Evolutionary conservation across 2,797 vertebrate genomes (phyloP), one percentile per base, ranked within the genome.

Genomic region (Enteromius mattozi): DNA sequence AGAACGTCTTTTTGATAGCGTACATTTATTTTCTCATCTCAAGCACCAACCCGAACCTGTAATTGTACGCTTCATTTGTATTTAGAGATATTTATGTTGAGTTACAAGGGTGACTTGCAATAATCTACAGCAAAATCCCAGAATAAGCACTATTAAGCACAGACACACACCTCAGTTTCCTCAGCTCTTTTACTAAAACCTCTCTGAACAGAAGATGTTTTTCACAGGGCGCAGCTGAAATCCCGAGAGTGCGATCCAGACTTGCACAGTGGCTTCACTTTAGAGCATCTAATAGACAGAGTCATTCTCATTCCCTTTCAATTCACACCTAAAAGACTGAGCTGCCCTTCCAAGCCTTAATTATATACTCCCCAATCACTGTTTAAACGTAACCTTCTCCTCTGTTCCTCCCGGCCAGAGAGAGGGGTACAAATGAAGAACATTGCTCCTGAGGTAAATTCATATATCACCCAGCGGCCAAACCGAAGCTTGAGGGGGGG

Each of bases 241-340:
- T 82, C 86, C 82, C 83, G 63, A 79, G 82, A 89, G 87, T 85
- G 83, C 68, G 81, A 90, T 89, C 76, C 63, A 89, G 85, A 84
- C 87, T 88, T 90, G 88, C 84, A 87, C 86, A 37, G 80, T 88
- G 87, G 89, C 92, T 91, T 91, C 89, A 91, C 92, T 91, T 93
- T 91, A 93, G 89, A 84, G 89, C 88, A 86, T 77, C 91, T 94
- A 93, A 94, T 94, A 90, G 94, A 93, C 92, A 93, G 88, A 91
- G 91, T 91, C 91, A 86, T 92, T 91, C 88, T 94, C 93, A 93
- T 93, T 94, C 93, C 85, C 91, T 87, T 92, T 92, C 92, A 92
- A 92, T 93, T 94, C 92, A 91, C 92, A 91, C 90, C 92, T 91
- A 93, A 94, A 94, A 93, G 93, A 92, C 93, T 92, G 90, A 91